Conservation (phyloP, 1,140 invertebrate species). For the Cotesia chilonis region DNA sequence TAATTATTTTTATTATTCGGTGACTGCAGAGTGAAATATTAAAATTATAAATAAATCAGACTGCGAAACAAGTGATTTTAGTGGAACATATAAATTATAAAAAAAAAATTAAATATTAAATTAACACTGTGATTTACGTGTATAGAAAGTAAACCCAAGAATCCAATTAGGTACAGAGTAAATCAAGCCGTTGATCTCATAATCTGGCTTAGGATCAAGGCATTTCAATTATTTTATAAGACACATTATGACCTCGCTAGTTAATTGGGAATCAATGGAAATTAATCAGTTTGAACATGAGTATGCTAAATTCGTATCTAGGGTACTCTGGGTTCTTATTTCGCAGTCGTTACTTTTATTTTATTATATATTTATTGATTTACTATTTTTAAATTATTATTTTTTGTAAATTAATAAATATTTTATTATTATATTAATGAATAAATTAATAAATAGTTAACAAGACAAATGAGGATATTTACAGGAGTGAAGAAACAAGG, state of each 20-base stretch:
- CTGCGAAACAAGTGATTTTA: conserved; percentile 17
- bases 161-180: conserved; percentile 32
- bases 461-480: background rate
- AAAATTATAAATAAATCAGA: conserved; percentile 7
- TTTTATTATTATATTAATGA: too few relatives aligned
- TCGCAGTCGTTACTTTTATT: conserved; percentile 12
- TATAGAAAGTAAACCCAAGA: background rate
- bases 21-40: too few relatives aligned
- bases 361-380: background rate
- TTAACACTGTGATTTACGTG: conserved; percentile 28
- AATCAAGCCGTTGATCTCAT: conserved; percentile 36
- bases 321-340: conserved; percentile 16
- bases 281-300: conserved; percentile 27
- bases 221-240: conserved; percentile 37
- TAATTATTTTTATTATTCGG: background rate
- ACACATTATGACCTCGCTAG: background rate
- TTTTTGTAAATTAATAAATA: background rate
- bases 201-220: conserved; percentile 36
- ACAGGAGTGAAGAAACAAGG: too few relatives aligned
- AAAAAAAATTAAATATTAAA: conserved; percentile 31
- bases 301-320: conserved; percentile 31
- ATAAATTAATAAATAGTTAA: conserved; percentile 11
- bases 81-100: conserved; percentile 2
- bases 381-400: background rate
- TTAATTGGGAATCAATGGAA: conserved; percentile 40